Conservation (phyloP, 2,797 vertebrate species). For the Alca torda region DNA sequence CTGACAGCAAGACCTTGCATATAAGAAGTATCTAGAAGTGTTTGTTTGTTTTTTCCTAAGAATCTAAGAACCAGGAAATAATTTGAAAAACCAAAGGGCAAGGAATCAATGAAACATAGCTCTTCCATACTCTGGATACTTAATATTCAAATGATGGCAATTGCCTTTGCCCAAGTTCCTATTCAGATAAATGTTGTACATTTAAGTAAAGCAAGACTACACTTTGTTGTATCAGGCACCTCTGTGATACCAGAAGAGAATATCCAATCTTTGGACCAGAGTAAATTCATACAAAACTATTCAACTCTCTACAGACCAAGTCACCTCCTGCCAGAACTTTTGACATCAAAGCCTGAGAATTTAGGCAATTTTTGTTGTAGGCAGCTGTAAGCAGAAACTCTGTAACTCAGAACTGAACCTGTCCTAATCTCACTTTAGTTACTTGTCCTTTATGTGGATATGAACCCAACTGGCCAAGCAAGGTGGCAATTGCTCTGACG, state of each 20-base stretch:
- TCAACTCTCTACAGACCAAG: background rate
- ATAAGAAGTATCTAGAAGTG: background rate
- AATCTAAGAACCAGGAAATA: background rate
- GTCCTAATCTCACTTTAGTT: background rate
- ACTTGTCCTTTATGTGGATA: background rate
- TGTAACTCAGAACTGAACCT: background rate
- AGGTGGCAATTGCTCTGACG: background rate
- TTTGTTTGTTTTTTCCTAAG: no score
- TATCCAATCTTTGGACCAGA: background rate
- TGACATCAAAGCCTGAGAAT: background rate
- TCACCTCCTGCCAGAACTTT: background rate
- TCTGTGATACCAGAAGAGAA: background rate
- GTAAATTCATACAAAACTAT: background rate
- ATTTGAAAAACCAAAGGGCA: background rate
- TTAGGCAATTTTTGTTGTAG: background rate
- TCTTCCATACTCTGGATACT: background rate
- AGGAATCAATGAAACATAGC: background rate
- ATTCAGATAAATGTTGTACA: background rate
- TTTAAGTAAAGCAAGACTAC: background rate
- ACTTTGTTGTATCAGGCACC: background rate
- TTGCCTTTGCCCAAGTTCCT: background rate
- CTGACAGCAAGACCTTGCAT: background rate
- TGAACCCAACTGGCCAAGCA: background rate
- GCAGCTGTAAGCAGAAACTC: background rate
- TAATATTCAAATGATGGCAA: background rate